Evolutionary conservation across 2,888 invertebrate species (phyloP), one percentile per base, ranked within the genome.

Genomic region (Elysia crispata): DNA sequence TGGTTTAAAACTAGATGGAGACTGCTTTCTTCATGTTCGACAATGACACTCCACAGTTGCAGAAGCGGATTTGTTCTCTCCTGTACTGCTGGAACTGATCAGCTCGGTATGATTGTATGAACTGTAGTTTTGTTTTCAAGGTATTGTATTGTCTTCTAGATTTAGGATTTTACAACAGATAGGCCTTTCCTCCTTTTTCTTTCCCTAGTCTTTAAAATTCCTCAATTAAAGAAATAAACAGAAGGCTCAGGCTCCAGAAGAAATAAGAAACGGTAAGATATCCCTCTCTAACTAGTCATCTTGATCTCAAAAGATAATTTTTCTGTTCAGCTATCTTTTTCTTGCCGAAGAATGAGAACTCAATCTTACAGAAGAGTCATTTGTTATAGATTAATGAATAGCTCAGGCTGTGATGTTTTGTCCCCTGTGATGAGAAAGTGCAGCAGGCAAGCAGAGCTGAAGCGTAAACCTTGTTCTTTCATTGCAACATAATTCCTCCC

Each of bases 1-100:
- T 76, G 72, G 72, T 76, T 80, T 80, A 80, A 70, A 80, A 75
- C 60, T 80, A 80, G 80, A 80, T 80, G 80, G 76, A 60, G 72
- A 60, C 72, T 80, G 76, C 80, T 76, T 76, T 76, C 80, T 80
- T 80, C 80, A 70, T 72, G 76, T 80, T 72, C 76, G 72, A 74
- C 79, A 79, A 74, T 74, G 79, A 60, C 79, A 74, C 79, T 67
- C 76, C 70, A 80, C 76, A 80, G 76, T 72, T 33, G 64, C 72
- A 76, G 64, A 28, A 54, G n/a, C 64, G 75, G 80, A 76, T 13
- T 72, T 62, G 28, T 69, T 72, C 41, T 49, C 78, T 69, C 67
- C 72, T 31, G 13, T 73, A 50, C 72, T 80, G 80, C 25, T 76
- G 80, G 80, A 76, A 66, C 80, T 80, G 41, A 64, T 15, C 60